Evolutionary conservation across 1,140 invertebrate species (phyloP), one percentile per base, ranked within the genome.

Genomic region (Drosophila tsacasi): DNA sequence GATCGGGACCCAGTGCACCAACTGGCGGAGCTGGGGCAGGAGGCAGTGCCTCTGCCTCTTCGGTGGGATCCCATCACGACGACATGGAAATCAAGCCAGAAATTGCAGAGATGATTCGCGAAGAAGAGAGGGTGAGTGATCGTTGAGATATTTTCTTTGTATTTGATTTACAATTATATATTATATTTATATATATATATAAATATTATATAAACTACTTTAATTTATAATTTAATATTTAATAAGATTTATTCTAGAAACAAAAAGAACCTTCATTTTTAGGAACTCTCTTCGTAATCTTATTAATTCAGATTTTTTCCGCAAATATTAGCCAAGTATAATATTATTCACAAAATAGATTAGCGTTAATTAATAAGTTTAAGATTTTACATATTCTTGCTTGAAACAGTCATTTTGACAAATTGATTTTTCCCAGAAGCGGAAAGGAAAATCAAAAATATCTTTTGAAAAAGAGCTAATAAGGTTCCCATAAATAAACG

Each of bases 21-120:
- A 71, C 55, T 12, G 67, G 62, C 0, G 83, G 76, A 30, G 42
- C 62, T 8, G 64, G 61, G 10, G 81, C 57, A 21, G 83, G 71
- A n/a, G 59, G 61, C 30, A 73, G 55, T 19, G 68, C 67, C 21
- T 52, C 58, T 2, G 68, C 62, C 30, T 60, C 81, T 1, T 86
- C 91, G 58, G 73, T 78, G 75, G 83, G 81, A 0, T 84, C 73
- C 6, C 92, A 93, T 74, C 92, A 93, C 79, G 97, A 98, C 85
- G 97, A 98, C 93, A 95, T 97, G 93, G 97, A 98, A 94, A 97
- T 98, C 93, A 97, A 97, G 83, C 97, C 97, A 8, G 97, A 97
- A 93, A 98, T 98, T 94, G 97, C 97, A 35, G 97, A 98, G 94
- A 98, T 98, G 97, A 98, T 98, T 91, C 96, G 97, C 93, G 97